Percentiles rank a stretch among this genome's conserved stretches.
phyloP scores from a whole-genome alignment of 2,797 vertebrate species.

The Paedocypris micromegethes region DNA sequence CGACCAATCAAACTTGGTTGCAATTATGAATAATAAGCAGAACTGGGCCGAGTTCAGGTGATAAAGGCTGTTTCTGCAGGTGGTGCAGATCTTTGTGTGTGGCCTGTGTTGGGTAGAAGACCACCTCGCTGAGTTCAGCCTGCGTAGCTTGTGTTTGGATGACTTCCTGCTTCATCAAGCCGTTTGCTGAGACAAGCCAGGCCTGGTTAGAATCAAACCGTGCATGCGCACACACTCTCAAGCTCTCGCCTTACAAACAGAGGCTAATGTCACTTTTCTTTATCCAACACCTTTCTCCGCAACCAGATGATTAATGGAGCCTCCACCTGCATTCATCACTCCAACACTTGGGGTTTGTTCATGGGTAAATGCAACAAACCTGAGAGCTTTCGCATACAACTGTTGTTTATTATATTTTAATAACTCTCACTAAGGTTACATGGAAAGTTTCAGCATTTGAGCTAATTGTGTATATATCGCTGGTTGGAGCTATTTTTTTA shows the following conservation, averaged over 20 bases:
- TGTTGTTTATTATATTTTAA: background rate
- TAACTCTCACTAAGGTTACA: background rate
- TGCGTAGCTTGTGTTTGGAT: conserved; percentile 33
- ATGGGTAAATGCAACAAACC: conserved; percentile 23
- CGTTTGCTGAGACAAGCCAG: conserved; percentile 45
- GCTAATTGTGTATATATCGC: background rate
- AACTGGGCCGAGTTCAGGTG: conserved; percentile 1
- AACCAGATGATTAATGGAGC: conserved; percentile 46
- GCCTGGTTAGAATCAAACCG: conserved; percentile 47
- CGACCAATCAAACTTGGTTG: background rate
- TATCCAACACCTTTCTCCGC: conserved; percentile 48
- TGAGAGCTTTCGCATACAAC: background rate
- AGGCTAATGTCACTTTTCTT: conserved; percentile 47
- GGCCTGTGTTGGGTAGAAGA: conserved; percentile 30
- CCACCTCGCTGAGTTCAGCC: conserved; percentile 30
- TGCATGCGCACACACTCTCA: conserved; percentile 24
- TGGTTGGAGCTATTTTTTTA: no score
- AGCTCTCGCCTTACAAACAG: conserved; percentile 37
- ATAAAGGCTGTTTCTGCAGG: conserved; percentile 11
- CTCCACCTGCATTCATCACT: conserved; percentile 39
- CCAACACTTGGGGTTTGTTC: conserved; percentile 23
- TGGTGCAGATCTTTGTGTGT: conserved; percentile 35
- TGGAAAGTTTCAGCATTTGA: conserved; percentile 7
- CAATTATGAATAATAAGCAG: background rate
- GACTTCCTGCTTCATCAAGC: conserved; percentile 50